Conservation (phyloP, 2,113 vertebrate genomes). For the Scomber japonicus region DNA sequence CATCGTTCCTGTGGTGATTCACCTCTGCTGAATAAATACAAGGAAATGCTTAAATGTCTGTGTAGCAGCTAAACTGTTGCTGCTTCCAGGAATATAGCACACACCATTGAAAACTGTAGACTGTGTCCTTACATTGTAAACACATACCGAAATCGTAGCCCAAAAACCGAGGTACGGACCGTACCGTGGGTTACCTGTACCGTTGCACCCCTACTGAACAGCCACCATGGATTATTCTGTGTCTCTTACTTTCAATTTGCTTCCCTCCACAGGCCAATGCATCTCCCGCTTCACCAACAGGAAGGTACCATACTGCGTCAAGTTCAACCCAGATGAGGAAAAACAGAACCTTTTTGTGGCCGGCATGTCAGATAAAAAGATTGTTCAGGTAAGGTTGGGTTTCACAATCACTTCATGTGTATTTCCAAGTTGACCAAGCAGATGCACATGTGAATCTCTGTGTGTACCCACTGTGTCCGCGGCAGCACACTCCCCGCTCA, state of each 20-base stretch:
- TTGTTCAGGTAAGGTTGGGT: conserved; percentile 90
- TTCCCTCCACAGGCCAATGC: conserved; percentile 89
- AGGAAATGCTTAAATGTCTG: not conserved
- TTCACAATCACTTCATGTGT: not conserved
- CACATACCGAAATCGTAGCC: not conserved
- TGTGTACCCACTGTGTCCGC: conserved; percentile 21
- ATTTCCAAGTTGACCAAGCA: conserved; percentile 22
- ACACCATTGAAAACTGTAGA: conserved; percentile 15
- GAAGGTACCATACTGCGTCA: conserved; percentile 98
- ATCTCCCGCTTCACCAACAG: conserved; percentile 96
- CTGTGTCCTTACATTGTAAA: conserved; percentile 20
- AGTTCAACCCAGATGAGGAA: conserved; percentile 99
- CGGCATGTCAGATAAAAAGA: conserved; percentile 99
- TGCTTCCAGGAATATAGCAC: conserved; percentile 12
- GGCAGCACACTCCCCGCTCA: conserved; percentile 36
- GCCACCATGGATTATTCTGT: conserved; percentile 51
- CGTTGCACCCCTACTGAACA: not conserved
- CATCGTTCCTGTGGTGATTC: conserved; percentile 13
- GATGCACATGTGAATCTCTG: conserved; percentile 16
- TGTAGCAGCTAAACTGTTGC: conserved; percentile 10
- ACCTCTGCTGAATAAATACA: conserved; percentile 27
- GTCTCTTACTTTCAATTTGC: conserved; percentile 50
- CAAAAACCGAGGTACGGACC: too few relatives aligned
- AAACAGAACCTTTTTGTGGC: conserved; percentile 98
- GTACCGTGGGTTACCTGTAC: too few relatives aligned